phyloP scores from a whole-genome alignment of 2,113 vertebrate species.

The Muscicapa adusta region DNA sequence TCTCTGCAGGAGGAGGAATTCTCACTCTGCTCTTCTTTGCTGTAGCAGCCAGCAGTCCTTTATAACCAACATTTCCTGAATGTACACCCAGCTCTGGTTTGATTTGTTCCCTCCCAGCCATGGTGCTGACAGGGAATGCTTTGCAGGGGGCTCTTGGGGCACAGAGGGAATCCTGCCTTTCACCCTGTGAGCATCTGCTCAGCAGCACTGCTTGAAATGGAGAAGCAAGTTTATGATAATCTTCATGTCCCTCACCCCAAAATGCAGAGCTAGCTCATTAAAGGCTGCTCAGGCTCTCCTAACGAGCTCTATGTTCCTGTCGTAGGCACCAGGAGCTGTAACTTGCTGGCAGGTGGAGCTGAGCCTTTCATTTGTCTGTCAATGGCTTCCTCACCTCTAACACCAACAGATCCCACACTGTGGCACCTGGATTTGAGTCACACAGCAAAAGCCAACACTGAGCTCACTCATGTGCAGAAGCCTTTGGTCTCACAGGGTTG shows the following conservation, averaged over 20 bases:
- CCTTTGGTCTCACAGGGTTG: neutral
- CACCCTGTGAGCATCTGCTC: neutral
- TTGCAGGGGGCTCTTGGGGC: neutral
- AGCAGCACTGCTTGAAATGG: neutral
- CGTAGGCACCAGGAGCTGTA: neutral
- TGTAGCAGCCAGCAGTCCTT: neutral
- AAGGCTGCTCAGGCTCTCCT: neutral
- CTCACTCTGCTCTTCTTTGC: neutral
- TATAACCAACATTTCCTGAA: neutral
- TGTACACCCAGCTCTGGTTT: neutral
- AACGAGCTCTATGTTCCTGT: fast-evolving
- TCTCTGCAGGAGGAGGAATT: neutral
- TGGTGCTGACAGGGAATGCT: neutral
- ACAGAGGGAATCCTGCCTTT: neutral
- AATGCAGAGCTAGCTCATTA: neutral
- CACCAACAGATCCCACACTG: neutral
- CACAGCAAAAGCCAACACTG: neutral
- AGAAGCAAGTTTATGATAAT: neutral
- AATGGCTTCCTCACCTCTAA: neutral
- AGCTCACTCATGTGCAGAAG: neutral
- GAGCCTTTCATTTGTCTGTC: neutral
- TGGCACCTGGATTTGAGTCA: neutral
- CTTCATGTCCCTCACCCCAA: neutral
- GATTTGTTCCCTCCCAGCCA: neutral
- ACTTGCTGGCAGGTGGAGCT: neutral